These are phyloP conservation scores for Scolopax bukidnonensis DNA, from an alignment of 2,797 vertebrate species.

Conservation along the genomic window DNA sequence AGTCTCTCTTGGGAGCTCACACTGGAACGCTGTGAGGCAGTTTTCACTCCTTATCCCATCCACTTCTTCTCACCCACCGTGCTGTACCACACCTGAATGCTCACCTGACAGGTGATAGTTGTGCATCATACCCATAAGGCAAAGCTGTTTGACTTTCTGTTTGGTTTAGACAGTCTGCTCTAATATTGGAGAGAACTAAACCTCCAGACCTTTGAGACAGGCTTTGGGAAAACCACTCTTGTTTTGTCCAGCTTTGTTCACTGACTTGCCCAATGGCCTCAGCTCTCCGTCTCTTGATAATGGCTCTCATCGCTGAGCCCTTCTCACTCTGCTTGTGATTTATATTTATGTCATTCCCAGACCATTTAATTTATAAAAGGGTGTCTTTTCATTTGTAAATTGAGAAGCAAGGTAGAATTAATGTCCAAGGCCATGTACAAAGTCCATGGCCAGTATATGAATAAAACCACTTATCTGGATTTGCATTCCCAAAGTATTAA, in stretches of 20 bases:
- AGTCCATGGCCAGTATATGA: not conserved
- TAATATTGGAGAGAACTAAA: not conserved
- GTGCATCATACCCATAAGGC: no score
- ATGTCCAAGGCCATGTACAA: not conserved
- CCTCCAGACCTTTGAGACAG: not conserved
- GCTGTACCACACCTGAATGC: not conserved
- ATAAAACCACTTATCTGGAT: not conserved
- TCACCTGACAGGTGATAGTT: not conserved
- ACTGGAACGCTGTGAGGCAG: not conserved
- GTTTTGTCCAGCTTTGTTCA: not conserved
- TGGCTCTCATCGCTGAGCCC: not conserved
- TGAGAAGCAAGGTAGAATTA: not conserved
- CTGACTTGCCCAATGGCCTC: not conserved
- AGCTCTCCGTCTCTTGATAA: not conserved
- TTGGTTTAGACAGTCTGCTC: not conserved
- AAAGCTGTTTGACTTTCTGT: not conserved
- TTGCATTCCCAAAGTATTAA: not conserved
- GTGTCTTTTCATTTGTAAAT: not conserved
- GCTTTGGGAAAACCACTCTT: not conserved
- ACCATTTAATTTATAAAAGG: not conserved
- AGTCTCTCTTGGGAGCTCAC: not conserved
- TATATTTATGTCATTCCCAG: not conserved
- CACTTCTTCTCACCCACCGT: not conserved
- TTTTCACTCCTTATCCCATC: not conserved
- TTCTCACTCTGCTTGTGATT: not conserved